phyloP scores from a whole-genome alignment of 2,888 invertebrate genomes.

The Choristoneura rosaceana region DNA sequence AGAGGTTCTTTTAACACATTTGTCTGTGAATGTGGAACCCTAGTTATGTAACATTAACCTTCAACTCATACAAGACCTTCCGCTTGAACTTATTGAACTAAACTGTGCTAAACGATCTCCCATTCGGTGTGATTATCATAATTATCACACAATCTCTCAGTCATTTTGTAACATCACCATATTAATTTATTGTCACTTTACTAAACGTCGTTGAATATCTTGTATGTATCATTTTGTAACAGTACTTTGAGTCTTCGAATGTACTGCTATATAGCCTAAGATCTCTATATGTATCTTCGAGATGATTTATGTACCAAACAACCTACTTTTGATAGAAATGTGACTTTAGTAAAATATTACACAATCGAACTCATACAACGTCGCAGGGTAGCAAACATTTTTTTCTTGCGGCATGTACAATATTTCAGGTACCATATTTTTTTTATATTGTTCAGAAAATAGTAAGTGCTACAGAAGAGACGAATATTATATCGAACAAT shows the following conservation, averaged over 20 bases:
- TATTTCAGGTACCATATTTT: no score
- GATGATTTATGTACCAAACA: no score
- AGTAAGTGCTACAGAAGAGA: no score
- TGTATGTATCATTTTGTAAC: neutral
- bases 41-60: conserved; percentile 54
- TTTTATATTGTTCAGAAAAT: no score
- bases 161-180: conserved; percentile 59
- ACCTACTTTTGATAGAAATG: no score
- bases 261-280: neutral
- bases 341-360: no score
- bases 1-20: neutral
- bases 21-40: neutral
- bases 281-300: no score
- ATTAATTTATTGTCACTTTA: conserved; percentile 54
- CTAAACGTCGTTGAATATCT: neutral
- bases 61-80: conserved; percentile 53
- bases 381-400: no score
- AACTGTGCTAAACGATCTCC: conserved; percentile 52
- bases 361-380: no score
- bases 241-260: neutral
- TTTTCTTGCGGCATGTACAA: no score
- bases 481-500: no score
- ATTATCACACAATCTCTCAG: conserved; percentile 56
- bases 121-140: conserved; percentile 47
- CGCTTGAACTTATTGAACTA: conserved; percentile 51